A percentile compares a stretch with the other conserved stretches of the same genome.
phyloP scores from a whole-genome alignment of 1,140 invertebrate genomes.

The Lethocerus indicus region DNA sequence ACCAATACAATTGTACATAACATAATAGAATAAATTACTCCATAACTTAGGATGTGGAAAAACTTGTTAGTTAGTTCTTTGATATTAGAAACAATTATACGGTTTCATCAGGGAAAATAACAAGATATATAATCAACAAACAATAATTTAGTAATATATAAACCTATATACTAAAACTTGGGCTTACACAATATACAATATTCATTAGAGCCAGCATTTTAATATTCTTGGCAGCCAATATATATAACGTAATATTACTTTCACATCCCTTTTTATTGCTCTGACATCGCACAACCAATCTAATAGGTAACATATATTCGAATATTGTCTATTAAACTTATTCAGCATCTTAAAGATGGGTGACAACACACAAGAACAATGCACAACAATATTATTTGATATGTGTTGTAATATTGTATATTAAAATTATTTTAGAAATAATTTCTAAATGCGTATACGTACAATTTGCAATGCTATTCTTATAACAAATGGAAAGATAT shows the following conservation, averaged over 20 bases:
- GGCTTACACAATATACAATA: conserved; percentile 8
- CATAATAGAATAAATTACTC: too few species aligned
- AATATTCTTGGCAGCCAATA: conserved; percentile 9
- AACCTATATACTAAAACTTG: conserved; percentile 1
- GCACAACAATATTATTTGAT: too few species aligned
- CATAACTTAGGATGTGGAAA: too few species aligned
- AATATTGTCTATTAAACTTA: conserved; percentile 5
- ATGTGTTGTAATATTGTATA: too few species aligned
- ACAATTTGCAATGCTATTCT: too few species aligned
- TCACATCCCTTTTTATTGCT: conserved; percentile 14
- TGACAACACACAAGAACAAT: background rate
- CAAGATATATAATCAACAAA: conserved; percentile 2
- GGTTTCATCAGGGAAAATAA: too few species aligned
- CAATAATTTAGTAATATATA: background rate
- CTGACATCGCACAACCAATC: conserved; percentile 13
- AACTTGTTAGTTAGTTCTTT: too few species aligned
- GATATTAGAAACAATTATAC: too few species aligned
- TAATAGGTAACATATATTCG: conserved; percentile 2
- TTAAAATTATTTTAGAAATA: too few species aligned
- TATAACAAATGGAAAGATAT: too few species aligned
- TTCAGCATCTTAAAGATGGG: background rate
- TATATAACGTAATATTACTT: conserved; percentile 2
- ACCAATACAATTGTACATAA: too few species aligned
- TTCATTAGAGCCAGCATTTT: background rate
- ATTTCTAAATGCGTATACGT: too few species aligned